Evolutionary conservation across 2,113 vertebrate genomes (phyloP).

Genomic region (Emydocephalus ijimae): DNA sequence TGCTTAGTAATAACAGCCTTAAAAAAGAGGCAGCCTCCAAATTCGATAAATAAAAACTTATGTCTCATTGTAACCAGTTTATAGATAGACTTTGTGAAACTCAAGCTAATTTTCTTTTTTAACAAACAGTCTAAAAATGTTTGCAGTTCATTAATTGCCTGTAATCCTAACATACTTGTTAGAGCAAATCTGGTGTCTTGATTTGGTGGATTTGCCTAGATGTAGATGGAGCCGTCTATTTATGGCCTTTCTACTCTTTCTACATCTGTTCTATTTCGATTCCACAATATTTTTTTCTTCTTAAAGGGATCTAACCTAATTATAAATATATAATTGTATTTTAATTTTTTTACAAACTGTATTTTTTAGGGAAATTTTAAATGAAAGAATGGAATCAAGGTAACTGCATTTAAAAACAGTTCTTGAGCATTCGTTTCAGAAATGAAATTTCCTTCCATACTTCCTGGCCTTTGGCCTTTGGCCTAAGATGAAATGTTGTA

Average conservation of each 20-base stretch:
- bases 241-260: neutral
- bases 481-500: neutral
- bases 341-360: neutral
- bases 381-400: neutral
- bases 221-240: neutral
- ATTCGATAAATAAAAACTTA: neutral
- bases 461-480: neutral
- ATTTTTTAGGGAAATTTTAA: neutral
- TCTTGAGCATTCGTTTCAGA: neutral
- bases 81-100: neutral
- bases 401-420: neutral
- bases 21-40: neutral
- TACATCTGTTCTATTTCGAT: neutral
- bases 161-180: neutral
- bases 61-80: neutral
- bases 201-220: neutral
- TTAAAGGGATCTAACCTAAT: neutral
- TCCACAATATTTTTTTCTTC: neutral
- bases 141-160: neutral
- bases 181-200: neutral
- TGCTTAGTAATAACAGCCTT: neutral
- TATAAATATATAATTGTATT: neutral
- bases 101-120: neutral
- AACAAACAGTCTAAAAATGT: neutral
- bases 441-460: neutral